Conservation (phyloP, 23 tunicate species). For the Clavelina lepadiformis region DNA sequence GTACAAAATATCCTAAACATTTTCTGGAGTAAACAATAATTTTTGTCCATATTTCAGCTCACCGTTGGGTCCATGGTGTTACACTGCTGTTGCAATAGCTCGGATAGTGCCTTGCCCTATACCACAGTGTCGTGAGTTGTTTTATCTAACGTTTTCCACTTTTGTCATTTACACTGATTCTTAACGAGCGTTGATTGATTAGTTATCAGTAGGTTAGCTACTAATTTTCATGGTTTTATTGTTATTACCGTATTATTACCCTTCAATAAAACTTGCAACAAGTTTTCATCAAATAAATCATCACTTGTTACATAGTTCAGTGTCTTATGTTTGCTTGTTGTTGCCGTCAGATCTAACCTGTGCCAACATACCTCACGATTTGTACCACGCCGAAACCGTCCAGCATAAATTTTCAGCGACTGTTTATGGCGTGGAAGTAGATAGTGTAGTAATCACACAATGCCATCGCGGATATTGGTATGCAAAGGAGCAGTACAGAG, state of each 20-base stretch:
- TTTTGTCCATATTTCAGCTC: background rate
- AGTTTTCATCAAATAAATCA: no score
- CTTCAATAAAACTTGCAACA: no score
- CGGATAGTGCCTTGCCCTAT: constrained; percentile 25
- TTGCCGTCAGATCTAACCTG: constrained; percentile 31
- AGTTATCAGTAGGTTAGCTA: no score
- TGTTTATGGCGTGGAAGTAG: constrained; percentile 31
- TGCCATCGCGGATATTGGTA: constrained; percentile 62
- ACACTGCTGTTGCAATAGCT: constrained; percentile 19
- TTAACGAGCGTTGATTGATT: no score
- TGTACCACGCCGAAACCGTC: constrained; percentile 37
- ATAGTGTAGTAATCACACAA: constrained; percentile 21
- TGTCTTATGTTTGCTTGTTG: no score
- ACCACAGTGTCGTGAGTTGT: constrained; percentile 45
- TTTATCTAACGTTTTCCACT: background rate
- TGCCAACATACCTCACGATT: constrained; percentile 8
- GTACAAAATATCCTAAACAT: no score
- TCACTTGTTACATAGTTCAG: no score
- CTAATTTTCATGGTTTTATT: no score
- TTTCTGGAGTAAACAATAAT: no score
- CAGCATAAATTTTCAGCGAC: constrained; percentile 36
- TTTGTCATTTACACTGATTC: no score
- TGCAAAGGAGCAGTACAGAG: background rate
- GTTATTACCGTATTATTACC: no score
- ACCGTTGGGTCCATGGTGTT: constrained; percentile 56